These are phyloP conservation scores for Dendronephthya gigantea DNA, from an alignment of 64 coral and sea anemone species.

Conservation along the genomic window DNA sequence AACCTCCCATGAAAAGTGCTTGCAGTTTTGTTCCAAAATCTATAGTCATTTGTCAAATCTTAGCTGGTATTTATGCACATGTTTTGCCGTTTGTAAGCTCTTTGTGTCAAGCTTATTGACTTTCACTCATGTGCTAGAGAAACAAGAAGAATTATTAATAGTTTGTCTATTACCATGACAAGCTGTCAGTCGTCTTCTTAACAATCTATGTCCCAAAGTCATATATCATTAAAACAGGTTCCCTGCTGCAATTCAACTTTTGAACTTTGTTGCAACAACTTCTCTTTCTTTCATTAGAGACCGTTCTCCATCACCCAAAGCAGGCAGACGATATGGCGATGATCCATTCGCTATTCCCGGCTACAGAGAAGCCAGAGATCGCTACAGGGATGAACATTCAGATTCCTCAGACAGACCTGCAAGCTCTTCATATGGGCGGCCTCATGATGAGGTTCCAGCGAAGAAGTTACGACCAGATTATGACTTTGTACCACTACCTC, in stretches of 20 bases:
- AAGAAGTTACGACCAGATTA: slow-evolving; percentile 83
- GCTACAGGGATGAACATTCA: slow-evolving; percentile 51
- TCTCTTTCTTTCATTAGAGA: not conserved
- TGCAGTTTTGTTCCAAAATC: too few relatives aligned
- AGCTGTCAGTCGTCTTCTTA: not conserved
- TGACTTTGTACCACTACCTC: slow-evolving; percentile 33
- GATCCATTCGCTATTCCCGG: not conserved
- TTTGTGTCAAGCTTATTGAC: not conserved
- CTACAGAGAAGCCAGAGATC: slow-evolving; percentile 20
- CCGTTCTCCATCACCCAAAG: not conserved
- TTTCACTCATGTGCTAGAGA: not conserved
- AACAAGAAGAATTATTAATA: not conserved
- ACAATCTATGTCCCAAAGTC: not conserved
- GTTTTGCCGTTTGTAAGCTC: not conserved
- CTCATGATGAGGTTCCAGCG: slow-evolving; percentile 41
- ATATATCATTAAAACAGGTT: too few relatives aligned
- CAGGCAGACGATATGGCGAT: not conserved
- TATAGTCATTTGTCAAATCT: too few relatives aligned
- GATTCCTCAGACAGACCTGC: slow-evolving; percentile 34
- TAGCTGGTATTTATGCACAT: not conserved
- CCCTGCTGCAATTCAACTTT: not conserved
- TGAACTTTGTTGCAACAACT: not conserved
- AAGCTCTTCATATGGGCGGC: slow-evolving; percentile 22
- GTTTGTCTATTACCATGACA: not conserved
- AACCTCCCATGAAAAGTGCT: too few relatives aligned